phyloP scores from a whole-genome alignment of 2,888 invertebrate genomes.

The Synanthedon formicaeformis region DNA sequence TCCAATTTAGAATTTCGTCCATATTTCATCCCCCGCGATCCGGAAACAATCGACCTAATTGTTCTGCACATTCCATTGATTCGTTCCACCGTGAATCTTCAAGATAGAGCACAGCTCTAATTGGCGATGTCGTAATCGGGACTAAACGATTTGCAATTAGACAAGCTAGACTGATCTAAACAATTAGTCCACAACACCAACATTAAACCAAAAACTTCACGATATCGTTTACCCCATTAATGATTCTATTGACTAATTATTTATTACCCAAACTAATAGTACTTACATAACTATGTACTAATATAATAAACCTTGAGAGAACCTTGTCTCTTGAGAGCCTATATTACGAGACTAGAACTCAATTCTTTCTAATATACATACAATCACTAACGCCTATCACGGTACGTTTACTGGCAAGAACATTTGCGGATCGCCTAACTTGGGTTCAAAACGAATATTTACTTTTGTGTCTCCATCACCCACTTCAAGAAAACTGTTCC shows the following conservation, averaged over 20 bases:
- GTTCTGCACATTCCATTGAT: slow-evolving; percentile 15
- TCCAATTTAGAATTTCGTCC: not conserved
- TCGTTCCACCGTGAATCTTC: slow-evolving; percentile 15
- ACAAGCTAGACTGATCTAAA: not conserved
- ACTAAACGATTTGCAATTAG: not conserved
- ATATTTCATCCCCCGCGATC: slow-evolving; percentile 7
- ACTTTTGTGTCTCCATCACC: slow-evolving; percentile 81
- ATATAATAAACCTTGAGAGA: not conserved
- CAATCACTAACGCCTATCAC: slow-evolving; percentile 33
- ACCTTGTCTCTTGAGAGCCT: not conserved
- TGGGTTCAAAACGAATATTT: slow-evolving; percentile 83
- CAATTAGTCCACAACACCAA: not conserved
- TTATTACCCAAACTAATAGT: not conserved
- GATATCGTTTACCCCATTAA: too few species aligned
- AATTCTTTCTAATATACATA: slow-evolving; percentile 8
- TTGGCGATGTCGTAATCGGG: slow-evolving; percentile 6
- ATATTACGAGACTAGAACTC: slow-evolving; percentile 36
- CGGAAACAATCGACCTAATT: slow-evolving; percentile 12
- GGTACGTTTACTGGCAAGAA: slow-evolving; percentile 82
- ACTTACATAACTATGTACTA: not conserved
- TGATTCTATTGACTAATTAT: not conserved
- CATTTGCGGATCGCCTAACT: slow-evolving; percentile 82
- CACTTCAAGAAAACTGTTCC: slow-evolving; percentile 88
- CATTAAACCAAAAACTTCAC: not conserved
- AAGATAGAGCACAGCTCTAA: slow-evolving; percentile 4